Evolutionary conservation across 2,888 invertebrate species (phyloP).

Genomic region (Apeira syringaria): DNA sequence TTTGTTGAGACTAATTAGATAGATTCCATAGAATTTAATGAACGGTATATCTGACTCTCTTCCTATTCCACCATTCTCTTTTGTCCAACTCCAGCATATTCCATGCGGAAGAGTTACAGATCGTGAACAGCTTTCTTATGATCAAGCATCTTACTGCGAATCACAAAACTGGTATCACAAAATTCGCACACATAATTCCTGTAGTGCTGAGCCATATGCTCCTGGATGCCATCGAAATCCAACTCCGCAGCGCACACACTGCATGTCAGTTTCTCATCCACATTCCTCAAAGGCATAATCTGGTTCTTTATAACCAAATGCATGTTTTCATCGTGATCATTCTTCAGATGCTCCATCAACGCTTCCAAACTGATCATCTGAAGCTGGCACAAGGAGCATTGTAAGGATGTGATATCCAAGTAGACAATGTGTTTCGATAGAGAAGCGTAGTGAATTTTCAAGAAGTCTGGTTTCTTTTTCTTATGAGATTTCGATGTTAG

Average conservation of each 20-base stretch:
- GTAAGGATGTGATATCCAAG: slow-evolving; percentile 55
- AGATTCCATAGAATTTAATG: no score
- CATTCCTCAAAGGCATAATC: slow-evolving; percentile 52
- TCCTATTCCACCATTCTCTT: no score
- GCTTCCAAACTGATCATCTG: slow-evolving; percentile 44
- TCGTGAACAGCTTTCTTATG: slow-evolving; percentile 53
- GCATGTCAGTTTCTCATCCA: slow-evolving; percentile 38
- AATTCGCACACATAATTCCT: slow-evolving; percentile 63
- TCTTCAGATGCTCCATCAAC: slow-evolving; percentile 54
- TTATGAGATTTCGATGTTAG: slow-evolving; percentile 29
- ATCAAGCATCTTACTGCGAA: slow-evolving; percentile 48
- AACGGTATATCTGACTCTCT: no score
- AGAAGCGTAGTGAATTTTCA: slow-evolving; percentile 41
- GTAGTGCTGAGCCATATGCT: slow-evolving; percentile 66
- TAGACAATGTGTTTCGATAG: slow-evolving; percentile 56
- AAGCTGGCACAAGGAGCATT: slow-evolving; percentile 50
- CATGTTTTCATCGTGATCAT: slow-evolving; percentile 47
- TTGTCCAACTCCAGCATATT: no score
- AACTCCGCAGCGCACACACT: slow-evolving; percentile 42
- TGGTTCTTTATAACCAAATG: slow-evolving; percentile 61
- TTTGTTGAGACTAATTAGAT: no score
- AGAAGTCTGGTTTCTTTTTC: slow-evolving; percentile 44
- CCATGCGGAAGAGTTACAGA: slow-evolving; percentile 30
- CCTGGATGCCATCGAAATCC: slow-evolving; percentile 48
- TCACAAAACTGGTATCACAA: slow-evolving; percentile 53